Base-by-base conservation (phyloP, 2,797 vertebrate species). In the Paedocypris micromegethes region DNA sequence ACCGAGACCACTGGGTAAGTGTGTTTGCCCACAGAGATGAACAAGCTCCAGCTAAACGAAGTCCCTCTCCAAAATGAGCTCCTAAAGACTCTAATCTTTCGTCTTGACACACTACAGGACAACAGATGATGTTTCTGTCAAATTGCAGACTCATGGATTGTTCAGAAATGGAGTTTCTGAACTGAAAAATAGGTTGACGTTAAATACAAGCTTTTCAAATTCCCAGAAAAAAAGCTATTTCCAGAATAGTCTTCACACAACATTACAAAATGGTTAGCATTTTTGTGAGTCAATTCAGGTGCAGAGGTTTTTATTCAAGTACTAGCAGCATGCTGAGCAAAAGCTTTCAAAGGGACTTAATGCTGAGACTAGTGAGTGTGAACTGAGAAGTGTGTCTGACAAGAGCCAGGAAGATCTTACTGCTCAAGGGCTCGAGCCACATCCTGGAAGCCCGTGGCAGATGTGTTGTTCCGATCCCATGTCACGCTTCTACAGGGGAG, bases 391-490 rank as follows among this genome's bases (percentile, higher is more conserved):
- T 43, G 59, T 59, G 49, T 5, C 45, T 48, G 48, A 40, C 39
- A 42, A 3, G 42, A 57, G 38, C 65, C 38, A 23, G 45, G 49
- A 41, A 47, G 9, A 50, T 80, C 92, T 91, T 86, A 95, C 93
- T 94, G 94, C 85, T 96, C 92, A 78, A 96, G 76, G 5, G 93
- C 92, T 70, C 92, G 87, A 1, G 93, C 92, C 39, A 96, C 88
- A 72, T 95, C 94, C 79, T 93, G 91, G 80, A 96, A 92, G 53
- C 94, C 94, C 6, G 89, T 83, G 42, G 88, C 90, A 0, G 92
- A 91, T 8, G 93, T 94, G 72, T 90, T 92, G 83, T 96, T 96
- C 68, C 91, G 90, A 80, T 96, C 94, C 94, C 94, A 96, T 2
- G 88, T 88, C 77, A 95, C 93, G 71, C 91, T 94, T 85, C 94